A percentile compares a stretch with the other conserved stretches of the same genome.
phyloP scores from a whole-genome alignment of 35 echinoderm and acorn worm species.

The Ptychodera flava region DNA sequence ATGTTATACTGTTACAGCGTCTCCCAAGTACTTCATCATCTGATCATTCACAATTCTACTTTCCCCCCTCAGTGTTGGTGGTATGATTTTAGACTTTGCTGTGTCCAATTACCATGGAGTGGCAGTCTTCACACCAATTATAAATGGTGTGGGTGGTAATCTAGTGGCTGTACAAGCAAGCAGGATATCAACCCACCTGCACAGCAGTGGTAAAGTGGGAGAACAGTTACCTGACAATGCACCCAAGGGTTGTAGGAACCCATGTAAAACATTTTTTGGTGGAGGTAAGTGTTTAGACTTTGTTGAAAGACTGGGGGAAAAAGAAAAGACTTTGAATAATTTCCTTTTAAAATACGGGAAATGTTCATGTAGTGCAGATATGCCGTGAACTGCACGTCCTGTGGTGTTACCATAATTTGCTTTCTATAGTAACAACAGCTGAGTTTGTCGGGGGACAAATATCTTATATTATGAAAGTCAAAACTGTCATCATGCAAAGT shows the following conservation, averaged over 20 bases:
- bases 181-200: conserved; percentile 71
- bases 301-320: not conserved
- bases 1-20: too few species aligned
- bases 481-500: too few species aligned
- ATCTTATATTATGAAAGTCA: too few species aligned
- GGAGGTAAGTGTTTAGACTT: conserved; percentile 35
- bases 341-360: not conserved
- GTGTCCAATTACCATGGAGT: conserved; percentile 75
- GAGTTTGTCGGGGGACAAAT: too few species aligned
- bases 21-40: too few species aligned
- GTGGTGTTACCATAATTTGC: too few species aligned
- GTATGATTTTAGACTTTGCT: conserved; percentile 85
- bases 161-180: conserved; percentile 93
- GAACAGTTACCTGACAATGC: conserved; percentile 27
- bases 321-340: not conserved
- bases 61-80: conserved; percentile 58
- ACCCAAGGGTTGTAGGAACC: conserved; percentile 50
- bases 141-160: conserved; percentile 96
- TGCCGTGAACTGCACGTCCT: too few species aligned
- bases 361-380: not conserved
- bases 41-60: too few species aligned
- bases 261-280: conserved; percentile 71
- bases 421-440: too few species aligned
- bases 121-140: conserved; percentile 91
- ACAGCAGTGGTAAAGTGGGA: conserved; percentile 56